A percentile compares a stretch with the other conserved stretches of the same genome.
Evolutionary conservation across 2,797 vertebrate species (phyloP).

Genomic region (Poeciliopsis paucimaculata): DNA sequence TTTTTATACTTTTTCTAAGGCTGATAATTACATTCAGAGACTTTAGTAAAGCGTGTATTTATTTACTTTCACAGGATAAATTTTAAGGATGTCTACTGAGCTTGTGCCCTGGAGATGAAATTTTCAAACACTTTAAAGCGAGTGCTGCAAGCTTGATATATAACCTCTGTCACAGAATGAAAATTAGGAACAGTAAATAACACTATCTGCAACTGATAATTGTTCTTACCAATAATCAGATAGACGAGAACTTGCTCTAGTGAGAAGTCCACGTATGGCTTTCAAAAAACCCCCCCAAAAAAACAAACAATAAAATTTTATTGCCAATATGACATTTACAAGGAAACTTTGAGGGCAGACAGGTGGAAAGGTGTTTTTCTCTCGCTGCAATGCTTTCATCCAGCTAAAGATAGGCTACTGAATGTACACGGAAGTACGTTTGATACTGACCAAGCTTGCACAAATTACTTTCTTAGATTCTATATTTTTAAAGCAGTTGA

Average conservation of each 20-base stretch:
- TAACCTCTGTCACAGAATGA: not conserved
- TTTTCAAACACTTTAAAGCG: not conserved
- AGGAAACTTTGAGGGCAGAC: not conserved
- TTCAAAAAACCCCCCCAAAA: not conserved
- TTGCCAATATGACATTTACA: not conserved
- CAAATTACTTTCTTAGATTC: slow-evolving; percentile 18
- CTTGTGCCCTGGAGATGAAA: not conserved
- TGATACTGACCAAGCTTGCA: not conserved
- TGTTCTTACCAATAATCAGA: not conserved
- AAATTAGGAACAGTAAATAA: not conserved
- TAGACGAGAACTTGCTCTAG: not conserved
- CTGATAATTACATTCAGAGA: not conserved
- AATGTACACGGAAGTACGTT: not conserved
- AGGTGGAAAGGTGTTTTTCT: not conserved
- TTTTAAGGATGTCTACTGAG: not conserved
- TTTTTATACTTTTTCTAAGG: not conserved
- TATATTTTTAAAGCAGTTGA: slow-evolving; percentile 5
- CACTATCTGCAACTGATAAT: not conserved
- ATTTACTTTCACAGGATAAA: not conserved
- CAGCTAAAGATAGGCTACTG: not conserved
- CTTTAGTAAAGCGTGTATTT: not conserved
- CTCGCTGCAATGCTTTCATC: not conserved
- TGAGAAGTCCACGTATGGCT: not conserved
- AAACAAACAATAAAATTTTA: not conserved
- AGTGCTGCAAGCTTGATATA: not conserved